Evolutionary conservation across 2,797 vertebrate species (phyloP).

Genomic region (Xenopus petersii): DNA sequence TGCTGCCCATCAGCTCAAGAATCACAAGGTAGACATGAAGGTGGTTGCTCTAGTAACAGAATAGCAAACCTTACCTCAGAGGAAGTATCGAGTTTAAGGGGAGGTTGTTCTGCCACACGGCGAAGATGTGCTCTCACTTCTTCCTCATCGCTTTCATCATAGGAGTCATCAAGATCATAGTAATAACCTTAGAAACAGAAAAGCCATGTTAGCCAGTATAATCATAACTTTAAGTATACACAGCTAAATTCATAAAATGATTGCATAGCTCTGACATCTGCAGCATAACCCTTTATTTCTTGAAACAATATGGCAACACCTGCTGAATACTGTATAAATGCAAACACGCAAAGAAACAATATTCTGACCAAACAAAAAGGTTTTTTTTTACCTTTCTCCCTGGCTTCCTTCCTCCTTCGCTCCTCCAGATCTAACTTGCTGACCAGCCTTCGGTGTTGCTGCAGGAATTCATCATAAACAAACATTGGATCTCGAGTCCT

Average conservation of each 20-base stretch:
- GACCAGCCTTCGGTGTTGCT: slow-evolving; percentile 86
- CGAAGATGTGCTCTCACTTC: slow-evolving; percentile 93
- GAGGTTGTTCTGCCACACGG: slow-evolving; percentile 88
- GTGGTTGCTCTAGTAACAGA: too few relatives aligned
- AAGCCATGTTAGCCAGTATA: slow-evolving; percentile 2
- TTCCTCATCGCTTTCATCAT: slow-evolving; percentile 95
- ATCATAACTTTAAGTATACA: too few relatives aligned
- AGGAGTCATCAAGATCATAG: slow-evolving; percentile 96
- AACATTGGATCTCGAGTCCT: slow-evolving; percentile 72
- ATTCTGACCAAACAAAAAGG: too few relatives aligned
- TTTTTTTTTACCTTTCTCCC: slow-evolving; percentile 81
- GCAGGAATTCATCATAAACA: slow-evolving; percentile 88
- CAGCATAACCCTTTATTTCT: too few relatives aligned
- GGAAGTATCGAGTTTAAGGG: slow-evolving; percentile 91
- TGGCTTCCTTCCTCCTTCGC: slow-evolving; percentile 82
- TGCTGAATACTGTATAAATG: too few relatives aligned
- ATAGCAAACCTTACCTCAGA: slow-evolving; percentile 74
- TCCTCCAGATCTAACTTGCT: slow-evolving; percentile 97
- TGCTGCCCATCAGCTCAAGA: background rate
- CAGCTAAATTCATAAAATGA: too few relatives aligned
- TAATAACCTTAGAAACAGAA: slow-evolving; percentile 79
- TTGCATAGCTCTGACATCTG: too few relatives aligned
- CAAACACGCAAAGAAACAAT: too few relatives aligned
- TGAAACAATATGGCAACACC: too few relatives aligned
- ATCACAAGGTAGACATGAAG: too few relatives aligned